Evolutionary conservation across 2,888 invertebrate species (phyloP).

Genomic region (Diarsia mendica): DNA sequence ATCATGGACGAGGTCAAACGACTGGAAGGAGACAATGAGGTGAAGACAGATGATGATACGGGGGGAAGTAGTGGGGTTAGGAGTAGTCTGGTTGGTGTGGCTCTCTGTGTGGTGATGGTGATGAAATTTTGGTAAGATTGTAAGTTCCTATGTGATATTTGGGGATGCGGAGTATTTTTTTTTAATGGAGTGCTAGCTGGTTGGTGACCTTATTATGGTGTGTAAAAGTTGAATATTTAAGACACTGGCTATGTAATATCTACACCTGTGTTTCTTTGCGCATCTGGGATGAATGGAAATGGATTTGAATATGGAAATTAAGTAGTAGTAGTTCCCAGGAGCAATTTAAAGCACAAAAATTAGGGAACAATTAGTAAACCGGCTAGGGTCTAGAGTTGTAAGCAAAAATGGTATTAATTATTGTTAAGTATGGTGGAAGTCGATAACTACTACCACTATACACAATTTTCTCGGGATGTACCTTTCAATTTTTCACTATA

Average conservation of each 20-base stretch:
- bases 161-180: slow-evolving; percentile 29
- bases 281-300: too few species aligned
- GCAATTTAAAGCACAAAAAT: too few species aligned
- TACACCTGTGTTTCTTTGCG: too few species aligned
- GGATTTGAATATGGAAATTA: too few species aligned
- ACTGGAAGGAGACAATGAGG: slow-evolving; percentile 83
- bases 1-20: slow-evolving; percentile 87
- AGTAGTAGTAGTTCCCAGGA: too few species aligned
- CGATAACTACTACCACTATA: neutral
- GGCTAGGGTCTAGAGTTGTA: too few species aligned
- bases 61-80: slow-evolving; percentile 55
- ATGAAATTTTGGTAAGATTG: slow-evolving; percentile 33
- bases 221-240: too few species aligned
- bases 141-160: slow-evolving; percentile 31
- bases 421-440: neutral
- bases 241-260: too few species aligned
- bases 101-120: slow-evolving; percentile 2
- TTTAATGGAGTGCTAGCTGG: slow-evolving; percentile 30
- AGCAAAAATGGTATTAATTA: neutral
- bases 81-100: slow-evolving; percentile 35
- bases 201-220: too few species aligned
- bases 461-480: fast-evolving
- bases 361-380: too few species aligned
- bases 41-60: slow-evolving; percentile 79
- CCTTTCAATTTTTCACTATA: neutral